Percentiles rank a stretch among this genome's conserved stretches.
Conservation (phyloP, 2,113 vertebrate species). For the Sus scrofa region T2T-Sscrofa CM000817.6:171065001-171065500, state of each 20-base stretch:
- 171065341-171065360: conserved; percentile 87
- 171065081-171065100: background rate
- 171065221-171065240: conserved; percentile 62
- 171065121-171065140: too few species aligned
- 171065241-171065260: conserved; percentile 73
- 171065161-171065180: background rate
- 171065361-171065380: conserved; percentile 84
- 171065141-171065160: background rate
- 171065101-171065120: background rate
- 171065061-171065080: background rate
- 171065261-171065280: conserved; percentile 83
- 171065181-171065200: background rate
- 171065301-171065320: conserved; percentile 79
- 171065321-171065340: conserved; percentile 75
- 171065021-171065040: background rate
- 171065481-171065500: conserved; percentile 97
- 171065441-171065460: conserved; percentile 90
- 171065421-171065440: conserved; percentile 87
- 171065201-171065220: conserved; percentile 29
- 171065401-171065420: background rate
- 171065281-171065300: conserved; percentile 80
- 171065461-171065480: conserved; percentile 97
- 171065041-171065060: background rate
- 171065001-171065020: background rate
- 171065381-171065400: conserved; percentile 68